phyloP scores from a whole-genome alignment of 1,140 invertebrate species.

The Drosophila littoralis region DNA sequence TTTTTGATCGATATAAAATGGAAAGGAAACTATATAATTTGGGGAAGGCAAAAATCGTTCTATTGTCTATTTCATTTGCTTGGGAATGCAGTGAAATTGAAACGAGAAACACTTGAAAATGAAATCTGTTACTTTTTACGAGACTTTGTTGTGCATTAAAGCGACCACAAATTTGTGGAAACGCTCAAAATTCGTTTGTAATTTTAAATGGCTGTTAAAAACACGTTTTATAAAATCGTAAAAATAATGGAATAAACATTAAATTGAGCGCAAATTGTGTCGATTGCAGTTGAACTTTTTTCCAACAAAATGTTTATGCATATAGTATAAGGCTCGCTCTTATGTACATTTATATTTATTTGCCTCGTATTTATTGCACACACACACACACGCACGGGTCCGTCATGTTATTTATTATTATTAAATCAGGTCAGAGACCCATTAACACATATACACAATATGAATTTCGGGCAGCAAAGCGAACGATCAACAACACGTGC shows the following conservation, averaged over 20 bases:
- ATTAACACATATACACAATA: conserved; percentile 75
- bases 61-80: neutral
- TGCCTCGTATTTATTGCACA: conserved; percentile 23
- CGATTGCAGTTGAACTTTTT: conserved; percentile 19
- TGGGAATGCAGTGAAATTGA: neutral
- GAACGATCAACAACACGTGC: conserved; percentile 29
- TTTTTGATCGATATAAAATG: neutral
- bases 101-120: neutral
- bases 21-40: too few relatives aligned
- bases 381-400: conserved; percentile 4
- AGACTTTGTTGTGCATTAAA: neutral
- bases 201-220: neutral
- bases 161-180: neutral
- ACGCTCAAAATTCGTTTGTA: neutral
- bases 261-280: neutral
- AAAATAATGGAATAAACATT: conserved; percentile 24
- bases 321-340: neutral
- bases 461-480: conserved; percentile 8
- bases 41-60: too few relatives aligned
- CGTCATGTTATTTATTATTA: conserved; percentile 77
- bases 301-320: conserved; percentile 5
- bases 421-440: conserved; percentile 84
- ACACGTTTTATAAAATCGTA: conserved; percentile 8
- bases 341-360: conserved; percentile 3
- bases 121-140: too few relatives aligned